A percentile compares a stretch with the other conserved stretches of the same genome.
Conservation (phyloP, 1,140 invertebrate species). For the Atta texana region DNA sequence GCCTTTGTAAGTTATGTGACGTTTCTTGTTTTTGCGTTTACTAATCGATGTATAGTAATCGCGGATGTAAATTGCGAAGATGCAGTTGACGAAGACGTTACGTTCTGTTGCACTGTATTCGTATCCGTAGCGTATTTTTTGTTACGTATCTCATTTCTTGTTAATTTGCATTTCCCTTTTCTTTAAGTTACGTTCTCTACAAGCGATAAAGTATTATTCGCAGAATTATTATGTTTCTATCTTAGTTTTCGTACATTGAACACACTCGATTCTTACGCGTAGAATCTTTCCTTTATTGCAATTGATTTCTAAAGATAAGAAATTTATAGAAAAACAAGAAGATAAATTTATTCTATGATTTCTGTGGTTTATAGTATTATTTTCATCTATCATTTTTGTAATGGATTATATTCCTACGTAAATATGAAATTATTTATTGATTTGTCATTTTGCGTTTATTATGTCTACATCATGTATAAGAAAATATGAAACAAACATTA, state of each 20-base stretch:
- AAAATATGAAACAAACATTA: background rate
- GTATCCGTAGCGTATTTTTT: background rate
- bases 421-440: slow-evolving; percentile 7
- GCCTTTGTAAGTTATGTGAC: slow-evolving; percentile 8
- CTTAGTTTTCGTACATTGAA: slow-evolving; percentile 17
- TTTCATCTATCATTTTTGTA: background rate
- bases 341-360: background rate
- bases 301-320: background rate
- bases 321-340: background rate
- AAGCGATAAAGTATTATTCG: background rate
- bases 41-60: slow-evolving; percentile 36
- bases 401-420: background rate
- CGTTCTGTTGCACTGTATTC: slow-evolving; percentile 26
- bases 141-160: background rate
- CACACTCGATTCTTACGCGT: background rate
- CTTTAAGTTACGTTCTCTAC: background rate
- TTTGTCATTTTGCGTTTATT: slow-evolving; percentile 5
- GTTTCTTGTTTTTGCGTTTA: slow-evolving; percentile 58
- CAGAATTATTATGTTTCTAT: slow-evolving; percentile 24
- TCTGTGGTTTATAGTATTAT: background rate
- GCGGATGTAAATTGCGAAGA: slow-evolving; percentile 36
- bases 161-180: slow-evolving; percentile 35
- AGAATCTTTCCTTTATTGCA: background rate
- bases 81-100: slow-evolving; percentile 13
- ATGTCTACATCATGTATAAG: background rate